These are phyloP conservation scores for Saccostrea echinata DNA, from an alignment of 1,140 invertebrate genomes.

Conservation along the genomic window DNA sequence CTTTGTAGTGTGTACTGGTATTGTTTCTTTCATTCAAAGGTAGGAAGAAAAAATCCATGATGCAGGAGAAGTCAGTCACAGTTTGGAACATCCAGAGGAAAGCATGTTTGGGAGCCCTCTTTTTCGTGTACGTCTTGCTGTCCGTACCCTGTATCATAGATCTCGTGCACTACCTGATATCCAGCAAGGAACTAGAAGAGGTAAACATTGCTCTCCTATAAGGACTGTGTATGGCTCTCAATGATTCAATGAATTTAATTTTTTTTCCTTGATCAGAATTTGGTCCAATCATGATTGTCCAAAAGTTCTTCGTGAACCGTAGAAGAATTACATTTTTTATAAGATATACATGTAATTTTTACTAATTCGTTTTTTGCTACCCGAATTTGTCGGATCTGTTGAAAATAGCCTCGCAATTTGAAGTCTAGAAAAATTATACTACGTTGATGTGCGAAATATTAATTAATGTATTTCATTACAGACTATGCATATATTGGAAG, in stretches of 20 bases:
- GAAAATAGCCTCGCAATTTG: too few species aligned
- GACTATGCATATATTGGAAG: not conserved
- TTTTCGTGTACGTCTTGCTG: not conserved
- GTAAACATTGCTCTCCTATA: not conserved
- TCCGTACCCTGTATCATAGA: not conserved
- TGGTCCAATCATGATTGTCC: too few species aligned
- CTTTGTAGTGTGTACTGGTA: too few species aligned
- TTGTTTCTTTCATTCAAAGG: not conserved
- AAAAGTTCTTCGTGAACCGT: too few species aligned
- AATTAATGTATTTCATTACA: not conserved
- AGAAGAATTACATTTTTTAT: too few species aligned
- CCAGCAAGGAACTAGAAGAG: not conserved
- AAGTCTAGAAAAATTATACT: too few species aligned
- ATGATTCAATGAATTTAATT: too few species aligned
- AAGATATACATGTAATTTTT: too few species aligned
- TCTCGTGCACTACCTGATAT: not conserved
- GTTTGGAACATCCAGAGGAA: constrained; percentile 1
- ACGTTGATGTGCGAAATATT: not conserved
- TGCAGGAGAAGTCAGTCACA: not conserved
- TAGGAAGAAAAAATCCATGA: not conserved
- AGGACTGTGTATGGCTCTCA: too few species aligned
- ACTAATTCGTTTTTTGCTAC: too few species aligned
- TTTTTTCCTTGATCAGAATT: too few species aligned
- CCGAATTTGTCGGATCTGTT: too few species aligned
- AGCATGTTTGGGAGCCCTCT: not conserved